Evolutionary conservation across 2,797 vertebrate species (phyloP).

Genomic region (Merluccius polli): DNA sequence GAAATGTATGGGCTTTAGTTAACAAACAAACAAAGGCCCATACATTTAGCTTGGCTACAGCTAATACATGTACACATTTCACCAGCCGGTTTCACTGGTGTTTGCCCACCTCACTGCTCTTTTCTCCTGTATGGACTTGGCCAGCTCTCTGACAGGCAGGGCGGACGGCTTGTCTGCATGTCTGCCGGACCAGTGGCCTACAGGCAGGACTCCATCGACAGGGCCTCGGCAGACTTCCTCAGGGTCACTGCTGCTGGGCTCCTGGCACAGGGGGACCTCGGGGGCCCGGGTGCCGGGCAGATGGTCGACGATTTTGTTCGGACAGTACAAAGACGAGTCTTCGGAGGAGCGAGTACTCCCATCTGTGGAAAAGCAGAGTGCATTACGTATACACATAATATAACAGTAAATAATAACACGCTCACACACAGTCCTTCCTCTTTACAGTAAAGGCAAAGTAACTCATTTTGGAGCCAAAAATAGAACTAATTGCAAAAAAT

Average conservation of each 20-base stretch:
- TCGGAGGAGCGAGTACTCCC: conserved; percentile 48
- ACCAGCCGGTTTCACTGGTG: too few species aligned
- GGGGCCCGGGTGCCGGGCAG: conserved; percentile 47
- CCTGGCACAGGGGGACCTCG: too few species aligned
- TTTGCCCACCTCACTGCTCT: conserved; percentile 57
- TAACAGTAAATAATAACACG: background rate
- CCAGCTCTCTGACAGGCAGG: conserved; percentile 54
- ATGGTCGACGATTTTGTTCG: conserved; percentile 62
- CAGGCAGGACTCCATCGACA: background rate
- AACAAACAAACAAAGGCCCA: background rate
- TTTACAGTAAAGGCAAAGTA: too few species aligned
- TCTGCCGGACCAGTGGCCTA: conserved; percentile 18
- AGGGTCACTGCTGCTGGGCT: too few species aligned
- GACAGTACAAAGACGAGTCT: conserved; percentile 61
- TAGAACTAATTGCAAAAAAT: too few species aligned
- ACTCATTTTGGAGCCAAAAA: too few species aligned
- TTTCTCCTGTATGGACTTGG: conserved; percentile 65
- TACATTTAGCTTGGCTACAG: background rate
- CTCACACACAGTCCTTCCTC: too few species aligned
- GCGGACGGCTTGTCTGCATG: conserved; percentile 39
- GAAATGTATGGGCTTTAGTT: too few species aligned
- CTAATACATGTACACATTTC: background rate
- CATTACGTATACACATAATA: background rate
- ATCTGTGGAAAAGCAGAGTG: conserved; percentile 36
- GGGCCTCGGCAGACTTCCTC: background rate